These are phyloP conservation scores for Lathronympha strigana DNA, from an alignment of 2,888 invertebrate species.

Conservation along the genomic window DNA sequence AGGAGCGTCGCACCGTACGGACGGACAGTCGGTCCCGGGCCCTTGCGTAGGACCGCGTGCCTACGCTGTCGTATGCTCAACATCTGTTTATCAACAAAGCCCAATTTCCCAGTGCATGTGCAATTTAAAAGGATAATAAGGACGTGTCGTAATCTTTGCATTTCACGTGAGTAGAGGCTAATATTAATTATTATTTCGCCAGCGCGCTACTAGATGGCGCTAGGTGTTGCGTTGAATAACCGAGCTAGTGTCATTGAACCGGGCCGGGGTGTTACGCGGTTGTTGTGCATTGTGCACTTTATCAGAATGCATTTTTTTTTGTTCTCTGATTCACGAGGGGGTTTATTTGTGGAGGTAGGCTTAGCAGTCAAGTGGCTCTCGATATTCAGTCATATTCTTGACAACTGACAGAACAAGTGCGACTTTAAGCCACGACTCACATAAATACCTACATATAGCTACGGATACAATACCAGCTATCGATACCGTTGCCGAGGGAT, in stretches of 20 bases:
- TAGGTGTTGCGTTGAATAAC: slow-evolving; percentile 55
- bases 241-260: slow-evolving; percentile 72
- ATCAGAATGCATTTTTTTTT: slow-evolving; percentile 55
- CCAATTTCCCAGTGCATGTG: slow-evolving; percentile 61
- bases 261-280: slow-evolving; percentile 58
- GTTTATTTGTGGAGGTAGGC: slow-evolving; percentile 16
- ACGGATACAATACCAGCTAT: too few species aligned
- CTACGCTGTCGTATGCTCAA: slow-evolving; percentile 59
- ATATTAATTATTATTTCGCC: slow-evolving; percentile 55
- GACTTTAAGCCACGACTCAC: not conserved
- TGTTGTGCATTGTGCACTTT: slow-evolving; percentile 52
- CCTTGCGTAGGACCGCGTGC: slow-evolving; percentile 71
- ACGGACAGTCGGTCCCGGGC: slow-evolving; percentile 73
- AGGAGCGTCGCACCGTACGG: slow-evolving; percentile 43
- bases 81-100: slow-evolving; percentile 66
- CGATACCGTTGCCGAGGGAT: not conserved
- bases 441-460: not conserved
- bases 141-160: slow-evolving; percentile 56
- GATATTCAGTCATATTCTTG: slow-evolving; percentile 19
- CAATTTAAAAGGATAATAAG: slow-evolving; percentile 55
- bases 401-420: slow-evolving; percentile 6
- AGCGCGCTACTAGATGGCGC: slow-evolving; percentile 72
- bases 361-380: slow-evolving; percentile 24
- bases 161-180: slow-evolving; percentile 71
- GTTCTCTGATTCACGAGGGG: slow-evolving; percentile 43